phyloP scores from a whole-genome alignment of 2,888 invertebrate genomes.

The Agrilus mali region DNA sequence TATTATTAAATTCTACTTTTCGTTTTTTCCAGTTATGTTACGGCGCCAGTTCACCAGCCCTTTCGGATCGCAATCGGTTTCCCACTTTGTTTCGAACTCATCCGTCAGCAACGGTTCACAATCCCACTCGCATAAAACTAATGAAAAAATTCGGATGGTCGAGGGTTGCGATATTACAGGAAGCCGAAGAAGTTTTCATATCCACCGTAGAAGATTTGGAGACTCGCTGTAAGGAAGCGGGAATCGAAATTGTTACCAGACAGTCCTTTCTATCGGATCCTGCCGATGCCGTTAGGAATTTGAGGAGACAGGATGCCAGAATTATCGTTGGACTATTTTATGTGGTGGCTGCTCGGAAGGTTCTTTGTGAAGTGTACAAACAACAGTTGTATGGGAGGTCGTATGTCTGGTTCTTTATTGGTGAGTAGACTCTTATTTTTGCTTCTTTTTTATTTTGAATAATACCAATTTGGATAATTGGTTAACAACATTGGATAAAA shows the following conservation, averaged over 20 bases:
- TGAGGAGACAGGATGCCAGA: conserved; percentile 89
- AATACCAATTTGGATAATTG: too few relatives aligned
- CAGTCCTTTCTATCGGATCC: conserved; percentile 97
- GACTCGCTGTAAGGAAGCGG: conserved; percentile 78
- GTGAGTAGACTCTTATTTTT: conserved; percentile 37
- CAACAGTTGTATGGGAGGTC: conserved; percentile 88
- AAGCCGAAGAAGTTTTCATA: conserved; percentile 84
- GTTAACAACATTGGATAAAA: too few relatives aligned
- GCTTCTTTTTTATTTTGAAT: neutral
- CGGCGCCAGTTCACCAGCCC: conserved; percentile 95
- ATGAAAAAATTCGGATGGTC: conserved; percentile 98
- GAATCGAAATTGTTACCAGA: conserved; percentile 90
- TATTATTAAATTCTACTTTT: too few relatives aligned
- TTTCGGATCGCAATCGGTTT: conserved; percentile 93
- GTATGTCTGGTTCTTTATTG: conserved; percentile 99
- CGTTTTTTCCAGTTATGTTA: conserved; percentile 72
- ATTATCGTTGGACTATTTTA: conserved; percentile 98
- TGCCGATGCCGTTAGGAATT: conserved; percentile 87
- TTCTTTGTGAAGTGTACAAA: conserved; percentile 93
- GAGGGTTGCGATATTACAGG: conserved; percentile 91
- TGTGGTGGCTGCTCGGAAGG: conserved; percentile 90
- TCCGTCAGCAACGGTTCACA: conserved; percentile 98
- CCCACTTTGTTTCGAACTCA: conserved; percentile 98
- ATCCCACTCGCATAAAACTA: conserved; percentile 90
- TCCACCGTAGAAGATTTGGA: conserved; percentile 97